Percentiles rank a stretch among this genome's conserved stretches.
phyloP scores from a whole-genome alignment of 2,797 vertebrate genomes.

The Pristis pectinata region DNA sequence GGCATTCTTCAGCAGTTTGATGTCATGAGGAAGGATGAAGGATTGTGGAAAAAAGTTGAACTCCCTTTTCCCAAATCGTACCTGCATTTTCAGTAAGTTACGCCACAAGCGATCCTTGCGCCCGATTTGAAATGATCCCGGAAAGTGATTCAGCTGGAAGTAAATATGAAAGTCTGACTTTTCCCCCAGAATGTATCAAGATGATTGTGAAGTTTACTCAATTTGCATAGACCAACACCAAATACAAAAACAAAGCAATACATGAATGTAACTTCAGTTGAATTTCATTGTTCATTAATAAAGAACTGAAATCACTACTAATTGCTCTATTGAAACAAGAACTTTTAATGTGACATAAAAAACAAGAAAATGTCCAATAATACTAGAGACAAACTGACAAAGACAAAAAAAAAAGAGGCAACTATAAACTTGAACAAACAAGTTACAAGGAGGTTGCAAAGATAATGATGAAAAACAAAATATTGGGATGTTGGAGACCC shows the following conservation, averaged over 20 bases:
- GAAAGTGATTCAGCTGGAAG: conserved; percentile 87
- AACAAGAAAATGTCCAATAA: not conserved
- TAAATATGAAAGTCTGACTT: conserved; percentile 30
- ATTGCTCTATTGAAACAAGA: not conserved
- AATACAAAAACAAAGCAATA: not conserved
- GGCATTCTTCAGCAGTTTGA: conserved; percentile 78
- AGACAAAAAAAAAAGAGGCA: not conserved
- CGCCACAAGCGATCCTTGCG: conserved; percentile 92
- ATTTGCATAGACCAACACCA: not conserved
- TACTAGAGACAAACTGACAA: not conserved
- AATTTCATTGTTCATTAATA: not conserved
- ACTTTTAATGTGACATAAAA: not conserved
- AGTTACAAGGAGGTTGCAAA: not conserved
- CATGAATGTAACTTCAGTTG: not conserved
- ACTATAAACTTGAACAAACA: not conserved
- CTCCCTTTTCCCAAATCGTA: conserved; percentile 79
- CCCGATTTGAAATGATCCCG: conserved; percentile 94
- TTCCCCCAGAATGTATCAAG: not conserved
- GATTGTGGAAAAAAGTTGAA: conserved; percentile 92
- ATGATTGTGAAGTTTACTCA: not conserved
- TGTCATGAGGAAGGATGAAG: conserved; percentile 89
- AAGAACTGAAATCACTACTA: too few relatives aligned
- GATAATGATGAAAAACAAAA: too few relatives aligned
- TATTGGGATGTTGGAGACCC: too few relatives aligned
- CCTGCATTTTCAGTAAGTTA: conserved; percentile 88